Base-by-base conservation (phyloP, 2,888 invertebrate species). In the Drosophila flavopinicola region DNA sequence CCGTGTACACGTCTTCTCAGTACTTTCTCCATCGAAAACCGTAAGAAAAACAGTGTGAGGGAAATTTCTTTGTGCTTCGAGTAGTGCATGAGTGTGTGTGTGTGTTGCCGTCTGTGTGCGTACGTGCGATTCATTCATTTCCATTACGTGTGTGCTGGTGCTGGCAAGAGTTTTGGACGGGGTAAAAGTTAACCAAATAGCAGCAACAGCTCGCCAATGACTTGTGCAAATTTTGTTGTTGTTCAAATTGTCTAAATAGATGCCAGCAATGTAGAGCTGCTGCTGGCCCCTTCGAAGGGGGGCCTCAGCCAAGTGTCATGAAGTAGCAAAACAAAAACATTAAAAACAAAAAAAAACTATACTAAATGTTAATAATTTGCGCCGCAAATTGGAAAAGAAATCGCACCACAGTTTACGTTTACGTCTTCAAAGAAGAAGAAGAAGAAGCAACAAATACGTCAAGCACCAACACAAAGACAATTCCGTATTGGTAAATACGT, bases 61-160 rank as follows among this genome's bases (percentile, higher is more conserved):
- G 32, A 53, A 74, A 66, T 70, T 74, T 70, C 66, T 67, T 63
- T 66, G 53, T 58, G 41, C 45, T 11, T 11, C 11, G 11, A 9
- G n/a, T 15, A 41, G 33, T 71, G 60, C 61, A 38, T 73, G 39
- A 57, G 74, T 74, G 66, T 63, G 64, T 54, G 52, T 61, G 52
- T 44, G 60, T 42, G 48, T 35, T 65, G 60, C 45, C 63, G 67
- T 64, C 47, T 58, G 70, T 70, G 66, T 72, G 71, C 61, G 63
- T 78, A 79, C 78, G 78, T 79, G 76, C 74, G 64, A 67, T 78
- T 78, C 82, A 79, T 79, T 78, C 83, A 83, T 70, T 71, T 75
- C 69, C 65, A 80, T 82, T 82, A 82, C 80, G 80, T 82, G 80
- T 84, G 68, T 63, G 68, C 42, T 60, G 70, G 15, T 37, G 37